phyloP scores from a whole-genome alignment of 1,140 invertebrate species.

The Pectinophora gossypiella region DNA sequence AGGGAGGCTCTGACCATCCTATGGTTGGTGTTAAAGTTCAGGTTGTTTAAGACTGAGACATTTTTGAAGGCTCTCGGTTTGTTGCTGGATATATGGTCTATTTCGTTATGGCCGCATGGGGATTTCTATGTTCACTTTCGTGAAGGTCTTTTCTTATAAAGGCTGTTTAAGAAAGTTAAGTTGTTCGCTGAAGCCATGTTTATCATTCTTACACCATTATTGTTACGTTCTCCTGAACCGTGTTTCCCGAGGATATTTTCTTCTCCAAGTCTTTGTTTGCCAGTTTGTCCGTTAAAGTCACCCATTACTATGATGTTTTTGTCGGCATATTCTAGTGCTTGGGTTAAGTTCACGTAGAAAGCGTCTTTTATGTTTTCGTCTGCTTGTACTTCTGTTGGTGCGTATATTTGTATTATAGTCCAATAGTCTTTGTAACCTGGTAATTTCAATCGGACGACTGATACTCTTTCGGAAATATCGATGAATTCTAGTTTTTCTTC shows the following conservation, averaged over 20 bases:
- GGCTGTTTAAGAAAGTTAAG: background rate
- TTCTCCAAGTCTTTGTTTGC: conserved; percentile 1
- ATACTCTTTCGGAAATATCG: conserved; percentile 10
- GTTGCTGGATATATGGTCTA: background rate
- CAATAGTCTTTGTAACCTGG: conserved; percentile 1
- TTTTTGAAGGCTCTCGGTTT: background rate
- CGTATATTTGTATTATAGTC: conserved; percentile 13
- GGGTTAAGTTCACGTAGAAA: background rate
- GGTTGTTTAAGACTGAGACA: background rate
- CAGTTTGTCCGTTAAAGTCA: conserved; percentile 6
- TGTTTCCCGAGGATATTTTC: background rate
- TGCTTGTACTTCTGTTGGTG: conserved; percentile 7
- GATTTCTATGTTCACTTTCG: conserved; percentile 4
- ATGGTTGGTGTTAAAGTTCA: conserved; percentile 4
- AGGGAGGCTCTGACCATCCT: background rate
- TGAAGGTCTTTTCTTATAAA: background rate
- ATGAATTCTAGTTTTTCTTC: background rate
- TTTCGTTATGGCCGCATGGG: background rate
- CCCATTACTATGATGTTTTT: conserved; percentile 5
- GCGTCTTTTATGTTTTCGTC: background rate
- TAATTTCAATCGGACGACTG: conserved; percentile 9
- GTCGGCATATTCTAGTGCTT: background rate
- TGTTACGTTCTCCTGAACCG: background rate
- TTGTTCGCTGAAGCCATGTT: background rate
- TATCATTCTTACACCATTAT: background rate